Evolutionary conservation across 2,888 invertebrate genomes (phyloP).

Genomic region (Plagodis dolabraria): DNA sequence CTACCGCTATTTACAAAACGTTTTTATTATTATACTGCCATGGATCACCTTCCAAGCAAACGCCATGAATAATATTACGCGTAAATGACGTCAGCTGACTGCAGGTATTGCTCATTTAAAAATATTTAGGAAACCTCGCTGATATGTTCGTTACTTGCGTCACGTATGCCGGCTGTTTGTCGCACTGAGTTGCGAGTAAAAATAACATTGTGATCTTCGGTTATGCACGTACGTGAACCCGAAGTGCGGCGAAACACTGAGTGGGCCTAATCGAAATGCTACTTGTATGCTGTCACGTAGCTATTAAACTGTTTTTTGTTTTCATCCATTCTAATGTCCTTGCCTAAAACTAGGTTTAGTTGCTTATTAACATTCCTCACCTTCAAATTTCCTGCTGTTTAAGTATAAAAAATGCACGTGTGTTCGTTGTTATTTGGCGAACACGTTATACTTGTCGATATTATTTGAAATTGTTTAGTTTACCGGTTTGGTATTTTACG

Average conservation of each 20-base stretch:
- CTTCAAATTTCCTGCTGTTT: constrained; percentile 23
- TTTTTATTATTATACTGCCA: too few species aligned
- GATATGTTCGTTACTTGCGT: background rate
- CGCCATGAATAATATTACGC: too few species aligned
- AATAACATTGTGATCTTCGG: constrained; percentile 4
- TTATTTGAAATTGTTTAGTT: too few species aligned
- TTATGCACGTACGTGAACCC: background rate
- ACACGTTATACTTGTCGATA: too few species aligned
- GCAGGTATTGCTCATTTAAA: background rate
- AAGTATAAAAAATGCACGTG: constrained; percentile 8
- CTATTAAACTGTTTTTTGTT: constrained; percentile 5
- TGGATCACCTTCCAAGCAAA: too few species aligned
- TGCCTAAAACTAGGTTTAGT: constrained; percentile 10
- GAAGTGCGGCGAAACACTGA: background rate
- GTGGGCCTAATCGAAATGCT: constrained; percentile 6
- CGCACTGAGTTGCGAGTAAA: constrained; percentile 2
- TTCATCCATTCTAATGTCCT: constrained; percentile 23
- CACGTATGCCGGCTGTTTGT: constrained; percentile 12
- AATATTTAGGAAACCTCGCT: background rate
- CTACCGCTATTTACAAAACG: too few species aligned
- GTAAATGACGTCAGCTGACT: background rate
- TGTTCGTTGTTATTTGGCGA: too few species aligned
- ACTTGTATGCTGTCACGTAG: constrained; percentile 15
- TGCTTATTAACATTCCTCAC: constrained; percentile 23
- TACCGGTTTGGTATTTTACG: too few species aligned